phyloP scores from a whole-genome alignment of 2,113 vertebrate genomes.

The Neoarius graeffei region DNA sequence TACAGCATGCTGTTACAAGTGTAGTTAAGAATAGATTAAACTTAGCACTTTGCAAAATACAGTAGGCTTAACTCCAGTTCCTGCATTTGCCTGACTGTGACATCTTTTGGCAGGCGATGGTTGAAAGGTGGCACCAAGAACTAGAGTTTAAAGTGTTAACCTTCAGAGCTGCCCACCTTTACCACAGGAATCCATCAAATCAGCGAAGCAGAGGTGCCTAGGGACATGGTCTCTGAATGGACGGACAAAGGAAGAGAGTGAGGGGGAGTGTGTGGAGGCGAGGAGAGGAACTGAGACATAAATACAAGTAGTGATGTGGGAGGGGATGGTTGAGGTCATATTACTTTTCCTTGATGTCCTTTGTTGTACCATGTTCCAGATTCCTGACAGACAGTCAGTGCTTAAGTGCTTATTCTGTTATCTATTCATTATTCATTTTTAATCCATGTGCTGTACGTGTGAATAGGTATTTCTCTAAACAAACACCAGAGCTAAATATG shows the following conservation, averaged over 20 bases:
- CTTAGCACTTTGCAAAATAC: slow-evolving; percentile 12
- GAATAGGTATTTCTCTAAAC: slow-evolving; percentile 36
- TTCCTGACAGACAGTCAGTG: not conserved
- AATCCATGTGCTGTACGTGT: not conserved
- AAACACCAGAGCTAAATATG: not conserved
- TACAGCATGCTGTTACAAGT: slow-evolving; percentile 15
- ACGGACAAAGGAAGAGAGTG: slow-evolving; percentile 52
- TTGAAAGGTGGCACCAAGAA: slow-evolving; percentile 16
- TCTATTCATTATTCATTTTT: not conserved
- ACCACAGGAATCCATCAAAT: slow-evolving; percentile 51
- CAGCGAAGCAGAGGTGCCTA: slow-evolving; percentile 30
- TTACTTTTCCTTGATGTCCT: slow-evolving; percentile 24
- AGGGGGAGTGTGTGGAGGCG: not conserved
- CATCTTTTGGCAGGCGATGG: slow-evolving; percentile 4
- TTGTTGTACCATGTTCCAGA: not conserved
- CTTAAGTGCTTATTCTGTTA: not conserved
- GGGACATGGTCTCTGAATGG: slow-evolving; percentile 23
- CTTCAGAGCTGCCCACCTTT: slow-evolving; percentile 44
- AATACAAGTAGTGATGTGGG: slow-evolving; percentile 6
- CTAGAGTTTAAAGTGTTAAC: slow-evolving; percentile 54
- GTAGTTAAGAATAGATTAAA: slow-evolving; percentile 34
- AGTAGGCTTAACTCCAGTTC: not conserved
- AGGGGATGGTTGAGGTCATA: not conserved
- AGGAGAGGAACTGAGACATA: slow-evolving; percentile 10
- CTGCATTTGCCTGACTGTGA: slow-evolving; percentile 13